phyloP scores from a whole-genome alignment of 1,140 invertebrate species.

The Macrosteles quadrilineatus region DNA sequence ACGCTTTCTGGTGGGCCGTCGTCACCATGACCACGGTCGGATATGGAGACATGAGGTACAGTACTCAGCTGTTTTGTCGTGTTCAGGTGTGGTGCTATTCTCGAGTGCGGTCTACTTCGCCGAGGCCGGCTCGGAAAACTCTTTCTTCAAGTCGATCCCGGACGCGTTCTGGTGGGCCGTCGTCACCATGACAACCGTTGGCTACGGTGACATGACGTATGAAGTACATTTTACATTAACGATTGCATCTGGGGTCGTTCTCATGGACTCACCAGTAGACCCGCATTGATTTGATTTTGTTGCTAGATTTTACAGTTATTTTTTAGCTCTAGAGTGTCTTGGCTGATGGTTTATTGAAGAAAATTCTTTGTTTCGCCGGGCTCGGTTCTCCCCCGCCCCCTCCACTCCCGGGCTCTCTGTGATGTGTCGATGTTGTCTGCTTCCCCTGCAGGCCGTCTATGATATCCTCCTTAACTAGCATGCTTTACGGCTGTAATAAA shows the following conservation, averaged over 20 bases:
- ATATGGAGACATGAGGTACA: slow-evolving; percentile 97
- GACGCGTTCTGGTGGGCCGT: slow-evolving; percentile 97
- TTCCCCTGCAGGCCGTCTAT: neutral
- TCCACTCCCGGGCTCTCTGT: neutral
- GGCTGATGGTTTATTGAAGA: slow-evolving; percentile 30
- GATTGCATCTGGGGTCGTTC: slow-evolving; percentile 42
- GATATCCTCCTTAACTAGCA: neutral
- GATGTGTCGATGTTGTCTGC: slow-evolving; percentile 4
- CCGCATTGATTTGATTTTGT: slow-evolving; percentile 20
- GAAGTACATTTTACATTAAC: slow-evolving; percentile 67
- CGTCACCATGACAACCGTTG: slow-evolving; percentile 94
- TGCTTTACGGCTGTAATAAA: too few species aligned
- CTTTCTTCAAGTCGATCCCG: slow-evolving; percentile 97
- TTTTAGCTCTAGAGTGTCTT: slow-evolving; percentile 31
- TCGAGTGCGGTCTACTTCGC: slow-evolving; percentile 98
- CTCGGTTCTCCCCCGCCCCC: neutral
- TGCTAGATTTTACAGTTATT: slow-evolving; percentile 16
- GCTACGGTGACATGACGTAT: slow-evolving; percentile 99
- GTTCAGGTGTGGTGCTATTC: slow-evolving; percentile 95
- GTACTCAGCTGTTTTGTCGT: slow-evolving; percentile 25
- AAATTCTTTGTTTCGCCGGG: slow-evolving; percentile 34
- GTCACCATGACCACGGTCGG: slow-evolving; percentile 99
- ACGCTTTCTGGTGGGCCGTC: slow-evolving; percentile 99
- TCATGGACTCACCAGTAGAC: neutral
- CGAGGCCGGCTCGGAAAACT: slow-evolving; percentile 92